phyloP scores from a whole-genome alignment of 2,797 vertebrate genomes.

The Pseudopleuronectes americanus region DNA sequence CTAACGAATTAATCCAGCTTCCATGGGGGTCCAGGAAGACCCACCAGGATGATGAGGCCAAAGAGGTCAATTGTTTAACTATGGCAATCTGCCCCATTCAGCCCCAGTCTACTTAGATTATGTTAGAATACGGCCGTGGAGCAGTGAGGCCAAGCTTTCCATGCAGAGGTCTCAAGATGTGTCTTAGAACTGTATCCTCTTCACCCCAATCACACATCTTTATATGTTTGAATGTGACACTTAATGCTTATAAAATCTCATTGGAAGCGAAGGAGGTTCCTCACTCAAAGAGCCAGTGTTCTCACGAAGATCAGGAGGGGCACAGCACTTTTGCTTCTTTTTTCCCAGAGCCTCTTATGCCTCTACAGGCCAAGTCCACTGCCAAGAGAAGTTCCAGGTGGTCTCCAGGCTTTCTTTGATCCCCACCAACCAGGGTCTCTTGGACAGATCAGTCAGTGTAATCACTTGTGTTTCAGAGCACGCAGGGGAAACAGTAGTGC shows the following conservation, averaged over 20 bases:
- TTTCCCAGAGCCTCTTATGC: constrained; percentile 70
- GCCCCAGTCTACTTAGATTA: constrained; percentile 18
- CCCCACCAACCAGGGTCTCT: constrained; percentile 62
- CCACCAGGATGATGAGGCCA: constrained; percentile 34
- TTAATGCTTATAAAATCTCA: constrained; percentile 51
- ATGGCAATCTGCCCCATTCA: constrained; percentile 34
- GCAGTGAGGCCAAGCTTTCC: constrained; percentile 27
- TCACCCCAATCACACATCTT: constrained; percentile 45
- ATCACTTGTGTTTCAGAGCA: constrained; percentile 76
- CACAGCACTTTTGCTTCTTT: constrained; percentile 62
- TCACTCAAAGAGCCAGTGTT: constrained; percentile 68
- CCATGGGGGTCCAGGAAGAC: constrained; percentile 40
- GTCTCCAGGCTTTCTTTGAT: constrained; percentile 80
- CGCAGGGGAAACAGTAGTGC: constrained; percentile 78
- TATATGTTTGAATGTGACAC: constrained; percentile 57
- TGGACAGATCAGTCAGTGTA: constrained; percentile 77
- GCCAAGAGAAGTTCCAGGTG: constrained; percentile 77
- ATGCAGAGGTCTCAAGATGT: constrained; percentile 22
- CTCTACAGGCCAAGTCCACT: constrained; percentile 55
- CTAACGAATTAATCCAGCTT: constrained; percentile 36
- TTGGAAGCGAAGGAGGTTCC: constrained; percentile 48
- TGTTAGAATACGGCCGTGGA: constrained; percentile 34
- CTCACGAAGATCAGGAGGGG: constrained; percentile 77
- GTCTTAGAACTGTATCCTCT: constrained; percentile 32
- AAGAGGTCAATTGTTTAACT: constrained; percentile 42